Evolutionary conservation across 2,113 vertebrate genomes (phyloP), one percentile per base, ranked within the genome.

Genomic region (Xiphophorus couchianus): DNA sequence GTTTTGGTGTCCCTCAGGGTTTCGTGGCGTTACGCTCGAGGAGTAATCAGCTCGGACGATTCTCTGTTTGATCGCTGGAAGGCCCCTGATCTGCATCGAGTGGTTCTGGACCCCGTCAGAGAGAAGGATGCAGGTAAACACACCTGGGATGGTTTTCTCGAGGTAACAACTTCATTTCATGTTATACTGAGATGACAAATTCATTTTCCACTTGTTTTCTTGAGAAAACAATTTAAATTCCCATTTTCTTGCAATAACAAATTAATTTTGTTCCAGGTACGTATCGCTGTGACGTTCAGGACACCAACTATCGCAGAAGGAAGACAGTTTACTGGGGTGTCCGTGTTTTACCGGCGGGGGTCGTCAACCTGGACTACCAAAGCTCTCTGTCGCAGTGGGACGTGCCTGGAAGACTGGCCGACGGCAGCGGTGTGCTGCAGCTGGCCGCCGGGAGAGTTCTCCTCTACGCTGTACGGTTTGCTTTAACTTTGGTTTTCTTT

Each of bases 281-380:
- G 0, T 98, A 98, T 22, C 84, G 94, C 0, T 98, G 97, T 9
- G 95, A 96, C 0, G 95, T 98, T 71, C 95, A 92, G 79, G 80
- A 92, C 42, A 5, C 81, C 0, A 83, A 44, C 73, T 90, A 83
- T 1, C 93, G 15, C 10, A 28, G 93, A 13, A 76, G 97, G 73
- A 96, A 98, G 92, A 94, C 94, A 70, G 61, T 93, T 54, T 97
- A 96, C 82, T 96, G 95, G 84, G 97, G 95, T 2, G 62, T 99
- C 74, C 94, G 92, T 14, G 94, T 98, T 69, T 78, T 97, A 73
- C 93, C 89, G 0, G 6, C 3, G 0, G 22, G 73, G 0, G 61
- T 95, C 27, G 77, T 97, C 28, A 83, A 91, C 7, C 91, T 99
- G 71, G 84, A 96, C 80, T 96, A 95, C 1, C 1, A 81, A 0